phyloP scores from a whole-genome alignment of 2,888 invertebrate species.

The Lycia hirtaria region DNA sequence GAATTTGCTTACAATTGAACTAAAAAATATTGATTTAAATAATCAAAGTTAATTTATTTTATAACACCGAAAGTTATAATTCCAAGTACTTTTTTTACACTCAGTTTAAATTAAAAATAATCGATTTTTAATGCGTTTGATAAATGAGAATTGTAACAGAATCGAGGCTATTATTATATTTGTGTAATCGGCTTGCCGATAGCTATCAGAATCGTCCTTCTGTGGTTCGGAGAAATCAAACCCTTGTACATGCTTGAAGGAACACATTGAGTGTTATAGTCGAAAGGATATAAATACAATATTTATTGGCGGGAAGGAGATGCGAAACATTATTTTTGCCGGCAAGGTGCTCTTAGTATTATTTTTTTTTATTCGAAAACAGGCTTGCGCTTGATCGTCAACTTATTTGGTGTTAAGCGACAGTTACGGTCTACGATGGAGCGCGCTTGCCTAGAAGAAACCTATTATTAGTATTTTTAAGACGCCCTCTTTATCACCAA shows the following conservation, averaged over 20 bases:
- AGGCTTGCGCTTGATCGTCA: no score
- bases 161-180: constrained; percentile 7
- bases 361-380: no score
- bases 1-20: not conserved
- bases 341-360: no score
- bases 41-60: no score
- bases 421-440: not conserved
- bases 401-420: no score
- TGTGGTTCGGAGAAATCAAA: constrained; percentile 10
- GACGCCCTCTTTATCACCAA: no score
- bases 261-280: not conserved
- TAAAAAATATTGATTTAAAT: no score
- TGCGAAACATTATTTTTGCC: not conserved
- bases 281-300: constrained; percentile 3
- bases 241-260: not conserved
- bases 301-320: not conserved
- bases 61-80: not conserved
- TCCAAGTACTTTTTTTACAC: not conserved
- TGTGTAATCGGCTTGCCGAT: constrained; percentile 13
- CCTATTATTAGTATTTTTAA: no score
- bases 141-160: constrained; percentile 1
- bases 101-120: not conserved
- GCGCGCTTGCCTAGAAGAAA: not conserved
- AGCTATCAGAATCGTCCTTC: constrained; percentile 7
- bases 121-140: not conserved